phyloP scores from a whole-genome alignment of 2,888 invertebrate species.

The Tribolium freemani region DNA sequence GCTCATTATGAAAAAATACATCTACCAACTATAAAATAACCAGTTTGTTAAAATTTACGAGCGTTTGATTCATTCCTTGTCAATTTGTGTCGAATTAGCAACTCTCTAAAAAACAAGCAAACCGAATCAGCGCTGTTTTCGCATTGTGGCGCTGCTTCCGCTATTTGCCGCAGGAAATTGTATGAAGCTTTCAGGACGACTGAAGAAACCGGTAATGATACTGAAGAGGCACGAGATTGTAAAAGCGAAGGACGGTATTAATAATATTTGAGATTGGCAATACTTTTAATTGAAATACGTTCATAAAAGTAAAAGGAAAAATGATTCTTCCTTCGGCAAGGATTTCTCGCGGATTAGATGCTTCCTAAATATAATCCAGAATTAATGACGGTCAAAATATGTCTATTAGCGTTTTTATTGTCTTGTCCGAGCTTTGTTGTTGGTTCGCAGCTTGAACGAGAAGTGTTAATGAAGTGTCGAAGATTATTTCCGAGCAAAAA shows the following conservation, averaged over 20 bases:
- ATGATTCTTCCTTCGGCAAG: conserved; percentile 26
- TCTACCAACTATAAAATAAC: conserved; percentile 26
- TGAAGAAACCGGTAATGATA: conserved; percentile 32
- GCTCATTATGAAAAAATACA: conserved; percentile 21
- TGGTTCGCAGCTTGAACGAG: neutral
- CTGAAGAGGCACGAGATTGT: conserved; percentile 31
- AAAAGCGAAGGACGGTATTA: conserved; percentile 40
- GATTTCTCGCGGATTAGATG: conserved; percentile 18
- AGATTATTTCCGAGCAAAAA: neutral
- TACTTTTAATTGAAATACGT: conserved; percentile 37
- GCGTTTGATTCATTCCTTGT: conserved; percentile 9
- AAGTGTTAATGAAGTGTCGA: neutral
- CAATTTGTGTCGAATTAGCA: conserved; percentile 12
- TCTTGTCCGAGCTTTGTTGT: neutral
- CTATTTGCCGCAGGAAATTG: conserved; percentile 32
- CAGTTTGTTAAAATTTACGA: conserved; percentile 10
- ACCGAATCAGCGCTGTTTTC: conserved; percentile 4
- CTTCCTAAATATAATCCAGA: conserved; percentile 26
- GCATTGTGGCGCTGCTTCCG: conserved; percentile 29
- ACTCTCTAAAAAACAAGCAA: conserved; percentile 18
- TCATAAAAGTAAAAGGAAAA: conserved; percentile 36
- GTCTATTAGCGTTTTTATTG: neutral
- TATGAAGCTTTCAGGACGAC: conserved; percentile 28
- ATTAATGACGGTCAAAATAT: neutral
- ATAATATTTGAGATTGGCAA: conserved; percentile 34